Evolutionary conservation across 2,113 vertebrate genomes (phyloP), one percentile per base, ranked within the genome.

Genomic region (Stictonetta naevosa): DNA sequence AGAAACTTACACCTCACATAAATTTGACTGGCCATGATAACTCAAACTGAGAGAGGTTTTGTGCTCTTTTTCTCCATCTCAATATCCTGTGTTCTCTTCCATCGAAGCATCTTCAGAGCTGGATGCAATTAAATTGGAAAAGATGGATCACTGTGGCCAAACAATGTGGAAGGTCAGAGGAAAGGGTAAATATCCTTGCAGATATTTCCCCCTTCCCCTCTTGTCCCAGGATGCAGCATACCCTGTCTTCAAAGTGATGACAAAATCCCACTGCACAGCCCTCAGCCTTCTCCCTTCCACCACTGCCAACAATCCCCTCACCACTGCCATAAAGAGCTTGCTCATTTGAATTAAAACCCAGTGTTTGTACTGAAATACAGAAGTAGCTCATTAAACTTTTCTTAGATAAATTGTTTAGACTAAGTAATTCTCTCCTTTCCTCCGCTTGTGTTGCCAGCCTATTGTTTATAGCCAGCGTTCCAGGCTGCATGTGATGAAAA

Each of bases 331-430:
- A 63, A 81, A 86, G 52, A 88, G 84, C 7, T 18, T 83, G 40
- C 48, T 81, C 21, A 33, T 83, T 83, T 72, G 83, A 91, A 79
- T 42, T 88, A 75, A 88, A 86, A 10, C 6, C 29, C 23, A 0
- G 0, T 84, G 88, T 69, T 95, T 75, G 53, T 63, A 81, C 73
- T 66, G 88, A 93, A 93, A 95, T 74, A 60, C 48, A 75, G 38
- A 81, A 93, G 64, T 12, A 90, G 46, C 79, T 96, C 88, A 88
- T 96, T 96, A 96, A 93, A 95, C 11, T 79, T 83, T 31, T 58
- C 95, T 90, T 92, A 93, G 64, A 88, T 90, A 96, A 96, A 96
- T 77, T 96, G 90, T 96, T 97, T 96, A 81, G 92, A 86, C 68
- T 88, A 90, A 92, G 80, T 86, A 64, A 89, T 95, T 95, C 52